Evolutionary conservation across 2,113 vertebrate genomes (phyloP).

Genomic region (Engystomops pustulosus): DNA sequence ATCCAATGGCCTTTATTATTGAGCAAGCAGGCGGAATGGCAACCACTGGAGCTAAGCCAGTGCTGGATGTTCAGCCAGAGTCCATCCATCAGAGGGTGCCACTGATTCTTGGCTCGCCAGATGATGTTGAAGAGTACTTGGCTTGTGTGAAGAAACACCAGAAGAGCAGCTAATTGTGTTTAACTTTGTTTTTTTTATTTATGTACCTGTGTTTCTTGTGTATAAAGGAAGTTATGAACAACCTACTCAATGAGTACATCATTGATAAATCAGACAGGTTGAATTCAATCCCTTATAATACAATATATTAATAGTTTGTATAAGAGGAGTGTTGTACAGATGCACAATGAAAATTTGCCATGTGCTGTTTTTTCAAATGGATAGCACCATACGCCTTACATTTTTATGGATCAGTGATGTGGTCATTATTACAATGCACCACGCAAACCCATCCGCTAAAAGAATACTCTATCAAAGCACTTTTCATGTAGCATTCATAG

Average conservation of each 20-base stretch:
- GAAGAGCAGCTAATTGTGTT: conserved; percentile 61
- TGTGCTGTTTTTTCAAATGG: too few relatives aligned
- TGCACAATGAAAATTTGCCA: too few relatives aligned
- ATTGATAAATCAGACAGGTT: not conserved
- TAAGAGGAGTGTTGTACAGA: too few relatives aligned
- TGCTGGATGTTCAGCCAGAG: conserved; percentile 90
- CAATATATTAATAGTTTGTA: too few relatives aligned
- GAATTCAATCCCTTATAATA: not conserved
- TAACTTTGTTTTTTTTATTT: not conserved
- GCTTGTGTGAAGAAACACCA: conserved; percentile 85
- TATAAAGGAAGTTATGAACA: conserved; percentile 15
- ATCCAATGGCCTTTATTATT: conserved; percentile 94
- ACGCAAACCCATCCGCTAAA: too few relatives aligned
- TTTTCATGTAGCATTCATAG: too few relatives aligned
- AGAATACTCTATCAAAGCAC: too few relatives aligned
- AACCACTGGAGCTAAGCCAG: conserved; percentile 84
- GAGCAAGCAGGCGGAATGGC: conserved; percentile 94
- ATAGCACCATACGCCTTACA: too few relatives aligned
- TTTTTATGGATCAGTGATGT: too few relatives aligned
- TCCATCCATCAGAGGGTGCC: conserved; percentile 89
- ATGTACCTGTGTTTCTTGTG: conserved; percentile 9
- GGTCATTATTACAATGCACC: too few relatives aligned
- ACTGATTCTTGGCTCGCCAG: conserved; percentile 87
- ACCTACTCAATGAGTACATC: not conserved
- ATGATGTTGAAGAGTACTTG: conserved; percentile 91